phyloP scores from a whole-genome alignment of 2,888 invertebrate species.

The Endotricha flammealis region DNA sequence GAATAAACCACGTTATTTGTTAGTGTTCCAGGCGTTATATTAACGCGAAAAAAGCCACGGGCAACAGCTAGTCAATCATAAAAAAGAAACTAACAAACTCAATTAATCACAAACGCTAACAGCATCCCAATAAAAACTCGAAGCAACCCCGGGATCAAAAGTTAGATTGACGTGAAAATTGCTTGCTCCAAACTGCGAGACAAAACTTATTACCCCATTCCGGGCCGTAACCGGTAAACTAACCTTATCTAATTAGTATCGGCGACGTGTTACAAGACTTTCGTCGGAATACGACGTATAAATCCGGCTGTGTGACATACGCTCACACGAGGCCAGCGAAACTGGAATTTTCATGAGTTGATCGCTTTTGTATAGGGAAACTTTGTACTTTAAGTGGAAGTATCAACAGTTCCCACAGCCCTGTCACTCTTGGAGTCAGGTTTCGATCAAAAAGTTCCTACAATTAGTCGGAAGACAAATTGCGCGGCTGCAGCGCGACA shows the following conservation, averaged over 20 bases:
- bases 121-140: slow-evolving; percentile 15
- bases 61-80: no score
- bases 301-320: slow-evolving; percentile 35
- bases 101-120: neutral
- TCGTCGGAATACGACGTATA: slow-evolving; percentile 26
- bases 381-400: no score
- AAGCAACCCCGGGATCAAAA: slow-evolving; percentile 20
- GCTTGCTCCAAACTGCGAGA: slow-evolving; percentile 14
- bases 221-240: slow-evolving; percentile 6
- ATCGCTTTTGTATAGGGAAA: no score
- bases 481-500: no score
- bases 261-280: slow-evolving; percentile 15
- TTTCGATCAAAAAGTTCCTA: no score
- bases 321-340: slow-evolving; percentile 1
- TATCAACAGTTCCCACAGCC: no score
- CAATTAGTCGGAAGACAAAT: no score
- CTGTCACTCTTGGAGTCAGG: no score
- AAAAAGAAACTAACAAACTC: neutral
- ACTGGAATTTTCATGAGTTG: no score
- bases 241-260: slow-evolving; percentile 12
- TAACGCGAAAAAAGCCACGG: no score
- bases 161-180: slow-evolving; percentile 24
- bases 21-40: no score
- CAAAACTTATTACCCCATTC: slow-evolving; percentile 21
- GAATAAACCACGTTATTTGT: no score